Percentiles rank a stretch among this genome's conserved stretches.
Evolutionary conservation across 2,797 vertebrate species (phyloP).

Genomic region (Jordanella pulchra): DNA sequence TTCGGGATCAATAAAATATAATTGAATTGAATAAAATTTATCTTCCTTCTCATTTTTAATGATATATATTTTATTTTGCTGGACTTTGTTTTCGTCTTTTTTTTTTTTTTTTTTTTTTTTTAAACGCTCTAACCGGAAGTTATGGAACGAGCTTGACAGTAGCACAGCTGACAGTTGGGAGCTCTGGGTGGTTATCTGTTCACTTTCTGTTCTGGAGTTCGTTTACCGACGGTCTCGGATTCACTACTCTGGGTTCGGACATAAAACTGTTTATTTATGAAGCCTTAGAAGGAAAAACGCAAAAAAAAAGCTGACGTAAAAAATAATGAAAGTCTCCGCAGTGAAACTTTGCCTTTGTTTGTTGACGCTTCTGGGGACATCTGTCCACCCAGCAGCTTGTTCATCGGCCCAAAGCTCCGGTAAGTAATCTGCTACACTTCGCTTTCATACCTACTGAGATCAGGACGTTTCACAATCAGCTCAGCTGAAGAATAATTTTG

Average conservation of each 20-base stretch:
- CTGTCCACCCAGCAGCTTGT: conserved; percentile 45
- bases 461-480: neutral
- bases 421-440: conserved; percentile 48
- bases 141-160: neutral
- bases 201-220: conserved; percentile 32
- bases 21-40: no score
- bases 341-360: conserved; percentile 64
- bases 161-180: neutral
- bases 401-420: conserved; percentile 44
- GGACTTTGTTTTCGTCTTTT: neutral
- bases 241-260: neutral
- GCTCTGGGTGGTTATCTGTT: neutral
- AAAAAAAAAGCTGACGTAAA: conserved; percentile 13
- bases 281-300: neutral
- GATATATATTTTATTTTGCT: neutral
- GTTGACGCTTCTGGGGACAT: conserved; percentile 47
- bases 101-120: neutral
- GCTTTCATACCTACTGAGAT: neutral
- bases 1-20: no score
- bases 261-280: conserved; percentile 39
- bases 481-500: neutral
- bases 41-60: neutral
- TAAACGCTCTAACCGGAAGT: neutral
- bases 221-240: neutral
- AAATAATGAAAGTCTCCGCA: conserved; percentile 52